Base-by-base conservation (phyloP, 2,888 invertebrate genomes). In the Periphyllus acericola region DNA sequence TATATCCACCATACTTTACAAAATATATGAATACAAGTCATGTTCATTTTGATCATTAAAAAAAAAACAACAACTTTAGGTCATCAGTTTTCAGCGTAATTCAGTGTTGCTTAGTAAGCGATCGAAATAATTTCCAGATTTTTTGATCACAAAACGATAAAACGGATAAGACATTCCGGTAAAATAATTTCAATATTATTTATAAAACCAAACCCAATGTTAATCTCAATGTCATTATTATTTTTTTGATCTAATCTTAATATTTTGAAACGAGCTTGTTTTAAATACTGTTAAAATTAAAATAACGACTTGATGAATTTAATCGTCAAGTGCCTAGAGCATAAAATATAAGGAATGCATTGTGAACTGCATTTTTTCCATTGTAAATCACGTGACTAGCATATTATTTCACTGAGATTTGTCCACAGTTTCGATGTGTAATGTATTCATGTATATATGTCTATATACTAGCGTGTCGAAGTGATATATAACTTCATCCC, bases 201-300 rank as follows among this genome's bases (percentile, higher is more conserved):
- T 46, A 46, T 71, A 36, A 52, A 34, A 52, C 82, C 46, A 71
- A 71, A 82, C 71, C 68, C 46, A 71, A 25, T 82, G 14, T 68
- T 81, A 34, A n/a, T 81, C 32, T 36, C 3, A 46, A 46, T 46
- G n/a, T n/a, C 21, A 9, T 36, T 36, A 36, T 6, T 36, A 5
- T 36, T 36, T 83, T 55, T 74, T 83, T 83, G 36, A 74, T 83
- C n/a, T 72, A 72, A 55, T 36, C 25, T 55, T 83, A 83, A 21
- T 52, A 76, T 46, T 55, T n/a, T 36, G 74, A 60, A 17, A 52
- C 5, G n/a, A 19, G 34, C 72, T 72, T 52, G 72, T 34, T 82
- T 55, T 60, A 74, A 83, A 76, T 66, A 32, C 17, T 68, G 32
- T 84, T 84, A 76, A 83, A 83, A 75, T 83, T 75, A 75, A 84